phyloP scores from a whole-genome alignment of 2,797 vertebrate species.

The Cirrhinus mrigala region DNA sequence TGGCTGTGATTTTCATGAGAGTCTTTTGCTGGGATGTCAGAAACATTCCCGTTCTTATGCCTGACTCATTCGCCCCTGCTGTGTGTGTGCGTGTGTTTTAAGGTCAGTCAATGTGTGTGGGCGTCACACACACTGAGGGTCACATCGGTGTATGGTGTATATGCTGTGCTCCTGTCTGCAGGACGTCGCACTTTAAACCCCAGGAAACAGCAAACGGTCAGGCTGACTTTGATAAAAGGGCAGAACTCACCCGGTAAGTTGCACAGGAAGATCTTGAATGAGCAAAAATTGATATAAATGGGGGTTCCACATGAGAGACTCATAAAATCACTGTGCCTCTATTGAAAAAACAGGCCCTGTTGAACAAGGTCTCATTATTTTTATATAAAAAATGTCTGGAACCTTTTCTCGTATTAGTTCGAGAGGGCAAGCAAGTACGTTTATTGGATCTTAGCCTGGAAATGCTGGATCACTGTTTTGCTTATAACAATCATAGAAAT shows the following conservation, averaged over 20 bases:
- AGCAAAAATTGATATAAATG: slow-evolving; percentile 22
- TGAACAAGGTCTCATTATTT: slow-evolving; percentile 16
- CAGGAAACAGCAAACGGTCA: slow-evolving; percentile 25
- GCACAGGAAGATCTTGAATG: neutral
- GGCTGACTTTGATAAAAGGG: slow-evolving; percentile 60
- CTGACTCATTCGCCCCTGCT: slow-evolving; percentile 8
- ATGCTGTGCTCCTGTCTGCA: slow-evolving; percentile 2
- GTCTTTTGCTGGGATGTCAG: neutral
- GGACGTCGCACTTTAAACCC: slow-evolving; percentile 44
- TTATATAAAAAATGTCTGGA: neutral
- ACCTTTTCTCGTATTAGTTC: neutral
- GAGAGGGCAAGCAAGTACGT: neutral
- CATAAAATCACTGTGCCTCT: neutral
- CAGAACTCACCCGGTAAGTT: slow-evolving; percentile 19
- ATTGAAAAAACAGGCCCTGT: neutral
- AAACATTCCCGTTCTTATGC: neutral
- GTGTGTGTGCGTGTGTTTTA: neutral
- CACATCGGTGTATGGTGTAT: slow-evolving; percentile 57
- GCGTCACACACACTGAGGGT: slow-evolving; percentile 54
- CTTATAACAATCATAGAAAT: neutral
- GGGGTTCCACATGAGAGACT: slow-evolving; percentile 29
- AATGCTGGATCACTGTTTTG: slow-evolving; percentile 13
- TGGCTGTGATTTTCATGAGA: neutral
- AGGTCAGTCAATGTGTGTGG: slow-evolving; percentile 47
- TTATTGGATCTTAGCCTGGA: neutral